These are phyloP conservation scores for Papilio polytes DNA, from an alignment of 1,140 invertebrate species.

Conservation along the genomic window DNA sequence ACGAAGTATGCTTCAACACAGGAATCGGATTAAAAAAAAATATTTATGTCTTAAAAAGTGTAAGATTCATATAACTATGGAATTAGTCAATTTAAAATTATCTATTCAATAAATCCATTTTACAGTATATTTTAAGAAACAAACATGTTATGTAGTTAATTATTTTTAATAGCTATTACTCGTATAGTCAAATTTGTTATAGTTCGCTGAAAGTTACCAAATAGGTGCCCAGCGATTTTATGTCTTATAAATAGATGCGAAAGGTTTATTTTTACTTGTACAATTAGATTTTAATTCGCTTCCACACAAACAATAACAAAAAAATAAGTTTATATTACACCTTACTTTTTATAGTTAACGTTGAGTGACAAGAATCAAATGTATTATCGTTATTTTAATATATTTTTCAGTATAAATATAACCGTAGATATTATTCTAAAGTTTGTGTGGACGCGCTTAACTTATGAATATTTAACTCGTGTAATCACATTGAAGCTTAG, in stretches of 20 bases:
- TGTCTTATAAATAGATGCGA: background rate
- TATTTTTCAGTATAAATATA: background rate
- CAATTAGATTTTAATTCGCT: background rate
- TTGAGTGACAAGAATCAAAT: no score
- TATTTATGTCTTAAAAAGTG: background rate
- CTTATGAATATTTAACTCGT: constrained; percentile 1
- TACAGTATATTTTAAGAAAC: constrained; percentile 11
- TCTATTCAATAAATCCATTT: constrained; percentile 19
- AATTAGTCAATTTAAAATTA: constrained; percentile 39
- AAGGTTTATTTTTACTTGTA: constrained; percentile 29
- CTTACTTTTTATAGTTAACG: no score
- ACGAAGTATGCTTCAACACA: constrained; percentile 24
- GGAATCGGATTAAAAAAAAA: constrained; percentile 2
- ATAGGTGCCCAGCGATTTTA: constrained; percentile 4
- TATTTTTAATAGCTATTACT: background rate
- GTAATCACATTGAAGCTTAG: background rate
- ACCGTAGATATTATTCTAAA: background rate
- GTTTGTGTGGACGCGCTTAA: background rate
- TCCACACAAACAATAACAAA: background rate
- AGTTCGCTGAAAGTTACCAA: background rate
- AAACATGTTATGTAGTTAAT: constrained; percentile 31
- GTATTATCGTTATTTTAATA: no score
- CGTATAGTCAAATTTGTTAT: background rate
- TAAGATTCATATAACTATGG: constrained; percentile 3
- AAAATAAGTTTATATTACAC: no score